Percentiles rank a stretch among this genome's conserved stretches.
Conservation (phyloP, 2,113 vertebrate species). For the Aplodontia rufa region DNA sequence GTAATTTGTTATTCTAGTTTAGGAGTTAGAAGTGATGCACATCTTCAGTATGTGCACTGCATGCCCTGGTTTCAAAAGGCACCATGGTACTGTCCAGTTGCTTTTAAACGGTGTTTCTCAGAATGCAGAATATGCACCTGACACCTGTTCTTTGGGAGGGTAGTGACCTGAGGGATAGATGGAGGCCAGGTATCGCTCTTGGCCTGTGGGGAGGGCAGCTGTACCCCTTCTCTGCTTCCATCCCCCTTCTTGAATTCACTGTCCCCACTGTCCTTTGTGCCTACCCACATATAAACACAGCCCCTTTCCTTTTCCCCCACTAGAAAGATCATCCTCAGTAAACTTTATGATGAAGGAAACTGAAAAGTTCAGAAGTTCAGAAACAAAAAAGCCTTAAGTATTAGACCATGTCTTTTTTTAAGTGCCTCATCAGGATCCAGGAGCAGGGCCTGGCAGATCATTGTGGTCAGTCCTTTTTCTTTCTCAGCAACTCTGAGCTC, state of each 20-base stretch:
- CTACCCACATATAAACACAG: background rate
- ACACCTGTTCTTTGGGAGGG: background rate
- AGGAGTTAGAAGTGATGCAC: background rate
- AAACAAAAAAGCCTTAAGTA: background rate
- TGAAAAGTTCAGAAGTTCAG: constrained; percentile 33
- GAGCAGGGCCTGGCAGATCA: background rate
- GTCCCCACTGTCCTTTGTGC: background rate
- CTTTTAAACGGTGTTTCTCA: background rate
- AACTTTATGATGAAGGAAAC: background rate
- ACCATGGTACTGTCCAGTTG: fast-evolving
- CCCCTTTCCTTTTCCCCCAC: background rate
- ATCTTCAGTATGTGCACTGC: background rate
- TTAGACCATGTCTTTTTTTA: background rate
- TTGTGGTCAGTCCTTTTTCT: background rate
- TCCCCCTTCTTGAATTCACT: background rate
- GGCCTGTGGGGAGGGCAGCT: background rate
- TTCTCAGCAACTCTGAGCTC: background rate
- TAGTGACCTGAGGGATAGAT: background rate
- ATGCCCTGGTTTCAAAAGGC: background rate
- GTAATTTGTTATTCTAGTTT: background rate
- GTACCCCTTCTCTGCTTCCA: background rate
- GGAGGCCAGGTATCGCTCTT: background rate
- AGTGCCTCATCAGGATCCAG: background rate
- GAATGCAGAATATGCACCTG: background rate
- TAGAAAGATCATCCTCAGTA: background rate